Percentiles rank a stretch among this genome's conserved stretches.
Evolutionary conservation across 64 coral and sea anemone genomes (phyloP).

Genomic region (Montipora capricornis): DNA sequence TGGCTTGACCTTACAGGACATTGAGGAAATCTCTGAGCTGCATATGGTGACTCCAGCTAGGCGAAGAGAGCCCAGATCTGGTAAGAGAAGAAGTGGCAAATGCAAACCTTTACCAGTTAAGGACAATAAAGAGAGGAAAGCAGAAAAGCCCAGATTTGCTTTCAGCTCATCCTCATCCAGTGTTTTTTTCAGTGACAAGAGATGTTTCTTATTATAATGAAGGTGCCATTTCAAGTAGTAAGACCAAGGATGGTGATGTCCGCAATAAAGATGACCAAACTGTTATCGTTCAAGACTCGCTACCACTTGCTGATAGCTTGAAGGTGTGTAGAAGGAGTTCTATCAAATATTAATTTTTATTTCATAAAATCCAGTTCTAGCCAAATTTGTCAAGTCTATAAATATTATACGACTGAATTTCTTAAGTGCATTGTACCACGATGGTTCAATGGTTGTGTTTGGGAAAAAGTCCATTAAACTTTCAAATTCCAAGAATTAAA

Average conservation of each 20-base stretch:
- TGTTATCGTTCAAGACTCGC: conserved; percentile 30
- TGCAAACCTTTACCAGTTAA: conserved; percentile 22
- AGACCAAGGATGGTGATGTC: not conserved
- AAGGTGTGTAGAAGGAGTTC: conserved; percentile 1
- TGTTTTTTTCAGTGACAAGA: conserved; percentile 29
- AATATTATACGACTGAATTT: no score
- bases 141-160: not conserved
- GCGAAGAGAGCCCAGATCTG: conserved; percentile 22
- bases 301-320: conserved; percentile 18
- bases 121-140: conserved; percentile 12
- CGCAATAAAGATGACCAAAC: not conserved
- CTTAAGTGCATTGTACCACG: no score
- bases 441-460: no score
- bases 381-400: no score
- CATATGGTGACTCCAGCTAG: conserved; percentile 28
- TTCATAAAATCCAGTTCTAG: no score
- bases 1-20: not conserved
- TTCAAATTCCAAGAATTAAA: no score
- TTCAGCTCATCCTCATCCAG: conserved; percentile 43
- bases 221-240: not conserved
- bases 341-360: no score
- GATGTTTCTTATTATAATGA: conserved; percentile 33
- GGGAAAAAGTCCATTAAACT: no score
- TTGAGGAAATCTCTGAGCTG: not conserved
- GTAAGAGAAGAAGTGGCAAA: conserved; percentile 33